Evolutionary conservation across 1,140 invertebrate genomes (phyloP).

Genomic region (Drosophila triauraria): DNA sequence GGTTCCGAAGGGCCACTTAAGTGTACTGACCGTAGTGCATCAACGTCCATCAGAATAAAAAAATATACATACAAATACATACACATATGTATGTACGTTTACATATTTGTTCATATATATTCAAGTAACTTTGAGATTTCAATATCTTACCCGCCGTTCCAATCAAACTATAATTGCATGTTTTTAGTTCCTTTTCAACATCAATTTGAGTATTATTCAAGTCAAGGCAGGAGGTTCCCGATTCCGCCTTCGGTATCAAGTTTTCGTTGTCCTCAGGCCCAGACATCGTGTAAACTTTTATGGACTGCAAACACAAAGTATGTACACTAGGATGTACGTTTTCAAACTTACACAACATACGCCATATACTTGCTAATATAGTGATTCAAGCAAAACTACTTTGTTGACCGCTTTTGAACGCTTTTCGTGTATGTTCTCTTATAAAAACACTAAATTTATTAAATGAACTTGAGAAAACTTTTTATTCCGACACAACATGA

Average conservation of each 20-base stretch:
- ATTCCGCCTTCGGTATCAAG: neutral
- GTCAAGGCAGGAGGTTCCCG: neutral
- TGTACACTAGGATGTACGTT: neutral
- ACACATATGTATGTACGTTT: too few species aligned
- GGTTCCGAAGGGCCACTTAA: too few species aligned
- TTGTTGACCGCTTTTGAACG: neutral
- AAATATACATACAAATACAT: too few species aligned
- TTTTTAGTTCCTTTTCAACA: too few species aligned
- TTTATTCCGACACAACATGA: neutral
- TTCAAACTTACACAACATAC: neutral
- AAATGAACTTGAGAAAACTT: neutral
- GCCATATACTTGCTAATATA: too few species aligned
- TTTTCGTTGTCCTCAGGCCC: neutral
- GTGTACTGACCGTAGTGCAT: too few species aligned
- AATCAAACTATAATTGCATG: neutral
- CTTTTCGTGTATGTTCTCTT: neutral
- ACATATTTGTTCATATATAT: too few species aligned
- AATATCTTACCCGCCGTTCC: neutral
- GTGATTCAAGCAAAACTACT: too few species aligned
- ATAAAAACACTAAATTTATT: neutral
- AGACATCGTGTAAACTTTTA: neutral
- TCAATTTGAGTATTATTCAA: neutral
- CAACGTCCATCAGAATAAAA: too few species aligned
- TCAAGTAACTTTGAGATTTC: too few species aligned
- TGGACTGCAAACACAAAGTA: neutral